phyloP scores from a whole-genome alignment of 2,888 invertebrate genomes.

The Phanerotoma sp. region DNA sequence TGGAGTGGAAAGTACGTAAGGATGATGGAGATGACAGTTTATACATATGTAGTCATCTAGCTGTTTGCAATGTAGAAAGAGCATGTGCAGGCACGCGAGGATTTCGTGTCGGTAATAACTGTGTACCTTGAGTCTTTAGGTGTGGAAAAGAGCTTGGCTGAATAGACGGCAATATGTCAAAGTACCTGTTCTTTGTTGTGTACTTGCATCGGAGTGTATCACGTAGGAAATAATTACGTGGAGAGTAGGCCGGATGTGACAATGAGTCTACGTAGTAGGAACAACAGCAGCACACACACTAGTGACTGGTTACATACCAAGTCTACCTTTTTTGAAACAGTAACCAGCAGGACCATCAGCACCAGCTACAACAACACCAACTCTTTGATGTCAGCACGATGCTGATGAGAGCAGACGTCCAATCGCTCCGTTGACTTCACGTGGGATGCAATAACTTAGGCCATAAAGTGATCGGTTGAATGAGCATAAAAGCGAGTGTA shows the following conservation, averaged over 20 bases:
- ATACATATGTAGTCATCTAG: no score
- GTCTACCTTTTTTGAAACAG: no score
- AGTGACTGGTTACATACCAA: no score
- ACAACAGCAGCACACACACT: no score
- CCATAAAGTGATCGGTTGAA: conserved; percentile 40
- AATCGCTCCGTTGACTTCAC: conserved; percentile 27
- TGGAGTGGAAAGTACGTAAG: no score
- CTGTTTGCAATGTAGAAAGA: no score
- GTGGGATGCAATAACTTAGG: conserved; percentile 42
- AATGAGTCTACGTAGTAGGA: neutral
- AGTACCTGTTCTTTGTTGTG: conserved; percentile 10
- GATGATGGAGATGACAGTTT: no score
- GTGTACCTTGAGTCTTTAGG: neutral
- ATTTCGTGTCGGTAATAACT: conserved; percentile 16
- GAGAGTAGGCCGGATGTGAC: conserved; percentile 3
- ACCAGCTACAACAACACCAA: neutral
- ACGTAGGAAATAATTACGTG: conserved; percentile 1
- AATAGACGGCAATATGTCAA: conserved; percentile 11
- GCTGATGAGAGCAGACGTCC: conserved; percentile 37
- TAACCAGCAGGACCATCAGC: neutral
- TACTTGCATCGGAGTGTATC: conserved; percentile 11
- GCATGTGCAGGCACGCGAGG: conserved; percentile 18
- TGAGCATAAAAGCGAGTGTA: conserved; percentile 31
- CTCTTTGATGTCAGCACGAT: conserved; percentile 10
- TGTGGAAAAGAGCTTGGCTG: neutral